Conservation (phyloP, 2,888 invertebrate genomes). For the Caenorhabditis becei region DNA sequence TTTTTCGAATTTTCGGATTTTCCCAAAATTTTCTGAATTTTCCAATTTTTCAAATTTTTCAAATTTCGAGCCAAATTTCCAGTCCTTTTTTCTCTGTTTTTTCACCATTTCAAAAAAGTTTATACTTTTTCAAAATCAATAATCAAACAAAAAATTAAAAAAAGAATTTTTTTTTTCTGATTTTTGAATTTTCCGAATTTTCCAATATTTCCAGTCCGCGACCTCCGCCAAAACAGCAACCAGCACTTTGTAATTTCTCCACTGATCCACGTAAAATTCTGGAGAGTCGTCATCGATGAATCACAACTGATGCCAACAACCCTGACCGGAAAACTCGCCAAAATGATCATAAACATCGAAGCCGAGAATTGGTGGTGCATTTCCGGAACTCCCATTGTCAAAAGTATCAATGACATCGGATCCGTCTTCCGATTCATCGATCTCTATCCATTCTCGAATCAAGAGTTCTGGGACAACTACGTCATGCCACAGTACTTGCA, state of each 20-base stretch:
- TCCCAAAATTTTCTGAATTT: too few relatives aligned
- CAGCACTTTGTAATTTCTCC: constrained; percentile 84
- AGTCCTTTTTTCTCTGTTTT: too few relatives aligned
- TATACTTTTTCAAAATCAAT: too few relatives aligned
- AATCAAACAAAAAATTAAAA: too few relatives aligned
- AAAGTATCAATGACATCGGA: constrained; percentile 79
- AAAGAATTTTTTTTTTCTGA: too few relatives aligned
- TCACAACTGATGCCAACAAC: constrained; percentile 88
- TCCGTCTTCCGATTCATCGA: constrained; percentile 60
- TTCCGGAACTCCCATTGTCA: constrained; percentile 88
- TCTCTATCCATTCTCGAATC: constrained; percentile 47
- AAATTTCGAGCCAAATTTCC: too few relatives aligned
- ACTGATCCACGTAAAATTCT: constrained; percentile 87
- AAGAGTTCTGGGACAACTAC: constrained; percentile 23
- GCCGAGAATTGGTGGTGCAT: constrained; percentile 87
- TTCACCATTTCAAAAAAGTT: too few relatives aligned
- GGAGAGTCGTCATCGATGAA: constrained; percentile 87
- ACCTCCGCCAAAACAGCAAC: not conserved
- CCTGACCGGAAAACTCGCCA: constrained; percentile 85
- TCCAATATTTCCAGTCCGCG: constrained; percentile 6
- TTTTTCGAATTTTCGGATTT: too few relatives aligned
- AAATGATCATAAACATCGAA: constrained; percentile 85
- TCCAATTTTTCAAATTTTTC: too few relatives aligned
- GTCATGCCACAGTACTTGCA: constrained; percentile 20
- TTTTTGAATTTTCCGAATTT: too few relatives aligned